Evolutionary conservation across 2,113 vertebrate species (phyloP).

Genomic region (Xerus inauris): DNA sequence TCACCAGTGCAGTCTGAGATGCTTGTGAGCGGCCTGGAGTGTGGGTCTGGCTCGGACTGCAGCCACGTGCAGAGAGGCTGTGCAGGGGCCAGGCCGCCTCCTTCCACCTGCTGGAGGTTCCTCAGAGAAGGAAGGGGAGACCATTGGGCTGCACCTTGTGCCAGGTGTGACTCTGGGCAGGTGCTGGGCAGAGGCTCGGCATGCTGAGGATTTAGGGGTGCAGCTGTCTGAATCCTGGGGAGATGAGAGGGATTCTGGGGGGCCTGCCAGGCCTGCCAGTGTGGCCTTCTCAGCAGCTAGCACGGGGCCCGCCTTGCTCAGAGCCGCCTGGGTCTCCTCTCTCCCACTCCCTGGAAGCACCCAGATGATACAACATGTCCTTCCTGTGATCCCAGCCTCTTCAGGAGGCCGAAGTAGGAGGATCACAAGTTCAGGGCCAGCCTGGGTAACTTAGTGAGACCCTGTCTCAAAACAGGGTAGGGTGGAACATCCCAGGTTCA

Average conservation of each 20-base stretch:
- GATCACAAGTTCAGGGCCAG: too few relatives aligned
- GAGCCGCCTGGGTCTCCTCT: neutral
- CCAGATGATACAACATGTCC: neutral
- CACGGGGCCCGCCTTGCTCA: accelerated
- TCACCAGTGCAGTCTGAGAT: too few relatives aligned
- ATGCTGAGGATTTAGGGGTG: neutral
- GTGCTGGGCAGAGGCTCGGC: neutral
- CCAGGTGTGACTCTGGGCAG: too few relatives aligned
- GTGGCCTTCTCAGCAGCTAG: neutral
- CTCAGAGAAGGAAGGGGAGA: neutral
- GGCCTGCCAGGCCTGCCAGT: neutral
- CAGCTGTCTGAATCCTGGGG: neutral
- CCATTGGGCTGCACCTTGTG: neutral
- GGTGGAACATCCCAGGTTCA: too few relatives aligned
- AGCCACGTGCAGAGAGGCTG: neutral
- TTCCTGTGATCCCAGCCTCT: too few relatives aligned
- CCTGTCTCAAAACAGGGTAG: too few relatives aligned
- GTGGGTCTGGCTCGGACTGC: too few relatives aligned
- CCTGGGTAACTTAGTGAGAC: too few relatives aligned
- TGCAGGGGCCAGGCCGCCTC: slow-evolving; percentile 46
- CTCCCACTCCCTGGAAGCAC: neutral
- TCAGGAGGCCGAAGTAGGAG: too few relatives aligned
- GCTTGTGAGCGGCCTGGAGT: too few relatives aligned
- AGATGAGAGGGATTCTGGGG: neutral
- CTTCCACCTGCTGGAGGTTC: neutral